Evolutionary conservation across 2,888 invertebrate species (phyloP).

Genomic region (Clivina fossor): DNA sequence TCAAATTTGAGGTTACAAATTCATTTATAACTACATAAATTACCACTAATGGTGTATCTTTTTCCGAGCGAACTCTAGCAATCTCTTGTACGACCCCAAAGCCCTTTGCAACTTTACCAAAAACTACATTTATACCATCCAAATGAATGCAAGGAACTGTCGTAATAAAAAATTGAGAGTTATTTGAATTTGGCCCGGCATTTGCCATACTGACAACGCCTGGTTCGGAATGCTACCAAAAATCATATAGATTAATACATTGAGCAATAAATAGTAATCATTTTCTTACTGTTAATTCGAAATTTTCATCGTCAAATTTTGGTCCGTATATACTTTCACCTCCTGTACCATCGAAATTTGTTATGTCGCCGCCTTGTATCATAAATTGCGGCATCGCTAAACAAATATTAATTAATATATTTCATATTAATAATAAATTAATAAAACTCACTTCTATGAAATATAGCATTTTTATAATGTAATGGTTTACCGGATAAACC

Average conservation of each 20-base stretch:
- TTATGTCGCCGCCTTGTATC: constrained; percentile 82
- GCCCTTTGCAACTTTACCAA: constrained; percentile 79
- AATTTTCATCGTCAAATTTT: constrained; percentile 89
- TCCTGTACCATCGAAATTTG: constrained; percentile 78
- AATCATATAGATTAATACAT: constrained; percentile 7
- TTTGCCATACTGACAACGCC: constrained; percentile 81
- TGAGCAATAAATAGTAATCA: no score
- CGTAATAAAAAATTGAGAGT: constrained; percentile 93
- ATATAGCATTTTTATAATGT: constrained; percentile 79
- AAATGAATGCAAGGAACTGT: constrained; percentile 74
- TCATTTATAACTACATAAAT: no score
- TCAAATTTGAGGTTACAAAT: no score
- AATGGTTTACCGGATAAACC: constrained; percentile 71
- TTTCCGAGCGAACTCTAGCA: constrained; percentile 61
- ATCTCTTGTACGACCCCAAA: constrained; percentile 72
- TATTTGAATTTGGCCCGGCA: constrained; percentile 82
- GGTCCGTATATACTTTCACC: constrained; percentile 95
- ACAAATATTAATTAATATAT: no score
- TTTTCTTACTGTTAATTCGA: constrained; percentile 60
- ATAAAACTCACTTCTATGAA: constrained; percentile 69
- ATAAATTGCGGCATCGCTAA: constrained; percentile 83
- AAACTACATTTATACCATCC: constrained; percentile 79
- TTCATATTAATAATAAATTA: constrained; percentile 4
- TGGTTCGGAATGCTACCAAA: constrained; percentile 58
- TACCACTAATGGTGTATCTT: constrained; percentile 64